A percentile compares a stretch with the other conserved stretches of the same genome.
These are phyloP conservation scores for Etheostoma spectabile DNA, from an alignment of 2,113 vertebrate genomes.

Conservation along the genomic window DNA sequence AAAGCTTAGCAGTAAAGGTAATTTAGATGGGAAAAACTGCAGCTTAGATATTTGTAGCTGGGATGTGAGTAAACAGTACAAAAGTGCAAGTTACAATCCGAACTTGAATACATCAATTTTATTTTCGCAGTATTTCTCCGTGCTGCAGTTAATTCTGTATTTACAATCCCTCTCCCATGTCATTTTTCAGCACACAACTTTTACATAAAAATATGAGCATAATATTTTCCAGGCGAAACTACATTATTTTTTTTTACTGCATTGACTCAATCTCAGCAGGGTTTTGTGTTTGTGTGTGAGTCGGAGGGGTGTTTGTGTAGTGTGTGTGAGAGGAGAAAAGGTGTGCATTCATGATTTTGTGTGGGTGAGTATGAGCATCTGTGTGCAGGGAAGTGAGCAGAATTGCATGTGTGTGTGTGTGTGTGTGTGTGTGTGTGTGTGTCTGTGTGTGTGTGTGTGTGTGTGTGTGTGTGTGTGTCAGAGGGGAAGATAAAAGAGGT, in stretches of 20 bases:
- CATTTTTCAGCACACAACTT: constrained; percentile 46
- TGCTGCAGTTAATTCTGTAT: constrained; percentile 46
- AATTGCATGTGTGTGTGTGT: not conserved
- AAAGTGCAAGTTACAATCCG: constrained; percentile 54
- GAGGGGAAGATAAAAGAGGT: constrained; percentile 12
- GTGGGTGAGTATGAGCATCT: constrained; percentile 2
- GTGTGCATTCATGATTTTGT: constrained; percentile 28
- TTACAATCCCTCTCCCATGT: constrained; percentile 45
- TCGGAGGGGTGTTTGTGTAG: constrained; percentile 4
- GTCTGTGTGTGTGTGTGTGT: constrained; percentile 2
- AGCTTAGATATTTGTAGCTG: constrained; percentile 57
- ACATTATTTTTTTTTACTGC: constrained; percentile 17
- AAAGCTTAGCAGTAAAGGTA: constrained; percentile 32
- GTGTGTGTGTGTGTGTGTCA: not conserved
- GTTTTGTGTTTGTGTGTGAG: constrained; percentile 14
- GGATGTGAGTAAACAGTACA: constrained; percentile 51
- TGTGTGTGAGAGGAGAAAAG: not conserved
- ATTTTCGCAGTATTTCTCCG: constrained; percentile 60
- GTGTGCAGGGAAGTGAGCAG: constrained; percentile 2
- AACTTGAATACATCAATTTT: constrained; percentile 70
- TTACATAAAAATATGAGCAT: constrained; percentile 52
- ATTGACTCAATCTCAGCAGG: constrained; percentile 33
- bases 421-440: constrained; percentile 15
- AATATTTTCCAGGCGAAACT: constrained; percentile 50
- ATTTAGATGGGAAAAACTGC: constrained; percentile 45